Base-by-base conservation (phyloP, 1,140 invertebrate genomes). In the Trichomalopsis sarcophagae region DNA sequence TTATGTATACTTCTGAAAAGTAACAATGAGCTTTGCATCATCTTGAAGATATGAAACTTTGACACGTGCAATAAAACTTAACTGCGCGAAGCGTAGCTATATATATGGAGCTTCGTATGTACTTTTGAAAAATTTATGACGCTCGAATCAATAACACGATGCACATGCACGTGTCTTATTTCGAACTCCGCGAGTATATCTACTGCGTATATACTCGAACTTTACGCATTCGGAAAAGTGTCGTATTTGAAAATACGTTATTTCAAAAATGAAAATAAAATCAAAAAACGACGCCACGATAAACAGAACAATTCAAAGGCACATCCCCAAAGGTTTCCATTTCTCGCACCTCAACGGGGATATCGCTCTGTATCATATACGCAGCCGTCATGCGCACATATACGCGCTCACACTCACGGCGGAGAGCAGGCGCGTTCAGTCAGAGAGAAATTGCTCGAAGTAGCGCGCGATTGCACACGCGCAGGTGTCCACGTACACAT, bases 391-490 rank as follows among this genome's bases (percentile, higher is more conserved):
- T 55, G 5, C 14, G 1, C 50, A 17, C 55, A n/a, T n/a, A n/a
- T 21, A 7, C 17, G 4, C 17, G 6, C 17, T 21, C 55, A 6
- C 17, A 7, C 2, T 9, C 21, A 62, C 27, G 27, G 27, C 27
- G 27, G 27, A 36, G 14, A 17, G 21, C 55, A 62, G 14, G 10
- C 66, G 78, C 78, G 36, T 68, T 69, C 66, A 14, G 23, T 66
- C 13, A 44, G 17, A 66, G 81, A 23, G 47, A 62, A 76, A 76
- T 76, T 50, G 40, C 36, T 74, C 74, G 27, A 33, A 71, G 68
- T n/a, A 62, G 27, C 68, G 68, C 68, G 74, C 74, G 74, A 76
- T 76, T 74, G 73, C 69, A 33, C 30, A 74, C 7, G 17, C 33
- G n/a, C 33, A 76, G 40, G 40, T 76, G 44, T 74, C 71, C 71